Percentiles rank a stretch among this genome's conserved stretches.
These are phyloP conservation scores for Drosophila erecta DNA, from an alignment of 1,140 invertebrate species.

Conservation along the genomic window DNA sequence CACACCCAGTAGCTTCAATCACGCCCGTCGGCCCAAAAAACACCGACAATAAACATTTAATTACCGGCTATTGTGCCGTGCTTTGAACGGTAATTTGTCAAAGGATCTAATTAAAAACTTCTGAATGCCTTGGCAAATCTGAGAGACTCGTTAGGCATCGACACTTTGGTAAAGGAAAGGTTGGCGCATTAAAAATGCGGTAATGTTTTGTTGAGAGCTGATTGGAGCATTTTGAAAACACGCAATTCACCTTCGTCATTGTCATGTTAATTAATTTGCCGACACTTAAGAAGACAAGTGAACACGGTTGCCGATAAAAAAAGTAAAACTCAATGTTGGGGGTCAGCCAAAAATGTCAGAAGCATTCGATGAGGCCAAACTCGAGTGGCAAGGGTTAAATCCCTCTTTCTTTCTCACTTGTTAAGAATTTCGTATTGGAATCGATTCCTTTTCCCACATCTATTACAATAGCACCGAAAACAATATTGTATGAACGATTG, in stretches of 20 bases:
- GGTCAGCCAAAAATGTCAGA: slow-evolving; percentile 61
- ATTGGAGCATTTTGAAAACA: slow-evolving; percentile 60
- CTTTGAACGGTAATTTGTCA: slow-evolving; percentile 52
- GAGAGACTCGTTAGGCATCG: slow-evolving; percentile 30
- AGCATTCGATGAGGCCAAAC: slow-evolving; percentile 53
- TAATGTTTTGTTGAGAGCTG: slow-evolving; percentile 30
- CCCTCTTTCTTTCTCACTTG: slow-evolving; percentile 48
- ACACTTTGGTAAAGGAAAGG: slow-evolving; percentile 21
- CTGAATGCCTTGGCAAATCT: slow-evolving; percentile 48
- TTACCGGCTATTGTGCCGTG: slow-evolving; percentile 51
- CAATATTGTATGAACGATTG: too few species aligned
- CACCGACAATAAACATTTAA: slow-evolving; percentile 78
- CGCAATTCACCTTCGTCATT: slow-evolving; percentile 83
- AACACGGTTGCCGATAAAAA: slow-evolving; percentile 36
- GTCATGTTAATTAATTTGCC: slow-evolving; percentile 82
- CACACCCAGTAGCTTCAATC: slow-evolving; percentile 38
- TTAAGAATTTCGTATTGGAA: slow-evolving; percentile 75
- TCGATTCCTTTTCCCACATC: slow-evolving; percentile 43
- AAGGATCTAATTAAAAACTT: slow-evolving; percentile 76
- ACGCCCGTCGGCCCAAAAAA: slow-evolving; percentile 37
- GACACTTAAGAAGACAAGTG: slow-evolving; percentile 74
- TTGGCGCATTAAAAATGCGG: slow-evolving; percentile 25
- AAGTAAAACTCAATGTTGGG: slow-evolving; percentile 9
- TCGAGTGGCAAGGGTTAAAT: slow-evolving; percentile 33
- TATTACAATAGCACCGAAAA: slow-evolving; percentile 4